Conservation (phyloP, 2,797 vertebrate genomes). For the Melanotaenia boesemani region DNA sequence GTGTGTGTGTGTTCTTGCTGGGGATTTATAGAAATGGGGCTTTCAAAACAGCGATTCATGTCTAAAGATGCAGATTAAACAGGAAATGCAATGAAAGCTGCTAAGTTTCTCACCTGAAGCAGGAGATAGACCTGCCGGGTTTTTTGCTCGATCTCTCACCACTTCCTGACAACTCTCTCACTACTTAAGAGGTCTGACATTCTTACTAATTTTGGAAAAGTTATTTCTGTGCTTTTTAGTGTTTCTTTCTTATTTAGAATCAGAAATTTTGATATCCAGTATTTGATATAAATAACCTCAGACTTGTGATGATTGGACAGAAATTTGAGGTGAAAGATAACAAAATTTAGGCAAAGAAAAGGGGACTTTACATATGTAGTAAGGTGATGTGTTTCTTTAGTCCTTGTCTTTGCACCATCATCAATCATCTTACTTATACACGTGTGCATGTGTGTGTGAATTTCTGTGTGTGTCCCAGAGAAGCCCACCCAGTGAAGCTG, state of each 20-base stretch:
- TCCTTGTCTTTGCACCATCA: slow-evolving; percentile 36
- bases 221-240: background rate
- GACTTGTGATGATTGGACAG: background rate
- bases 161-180: slow-evolving; percentile 10
- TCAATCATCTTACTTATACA: slow-evolving; percentile 42
- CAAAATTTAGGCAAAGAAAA: background rate
- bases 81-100: slow-evolving; percentile 49
- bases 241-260: too few species aligned
- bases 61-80: slow-evolving; percentile 44
- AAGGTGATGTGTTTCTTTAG: slow-evolving; percentile 29
- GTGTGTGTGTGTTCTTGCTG: background rate
- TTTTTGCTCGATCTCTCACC: slow-evolving; percentile 45
- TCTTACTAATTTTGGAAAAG: background rate
- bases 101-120: slow-evolving; percentile 60
- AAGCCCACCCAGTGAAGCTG: slow-evolving; percentile 45
- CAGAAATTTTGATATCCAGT: too few species aligned
- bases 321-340: slow-evolving; percentile 10
- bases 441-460: slow-evolving; percentile 8
- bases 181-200: slow-evolving; percentile 29
- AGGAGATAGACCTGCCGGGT: slow-evolving; percentile 26
- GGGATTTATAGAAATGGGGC: slow-evolving; percentile 16
- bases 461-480: slow-evolving; percentile 26
- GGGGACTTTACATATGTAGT: background rate
- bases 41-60: slow-evolving; percentile 4
- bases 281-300: background rate